These are phyloP conservation scores for Leptopilina clavipes DNA, from an alignment of 1,140 invertebrate genomes.

Conservation along the genomic window DNA sequence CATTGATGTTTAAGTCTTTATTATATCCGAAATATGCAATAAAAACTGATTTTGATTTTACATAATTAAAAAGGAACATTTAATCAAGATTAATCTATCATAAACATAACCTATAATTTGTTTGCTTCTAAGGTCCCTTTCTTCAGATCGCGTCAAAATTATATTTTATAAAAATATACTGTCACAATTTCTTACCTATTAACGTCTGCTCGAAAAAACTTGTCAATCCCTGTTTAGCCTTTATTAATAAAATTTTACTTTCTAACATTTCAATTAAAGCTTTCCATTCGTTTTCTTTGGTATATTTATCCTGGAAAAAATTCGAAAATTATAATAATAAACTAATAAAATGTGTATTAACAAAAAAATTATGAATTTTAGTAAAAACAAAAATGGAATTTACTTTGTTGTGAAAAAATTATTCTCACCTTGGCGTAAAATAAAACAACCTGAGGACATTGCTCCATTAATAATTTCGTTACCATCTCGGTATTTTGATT, in stretches of 20 bases:
- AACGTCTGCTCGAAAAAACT: conserved; percentile 74
- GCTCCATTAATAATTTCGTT: conserved; percentile 71
- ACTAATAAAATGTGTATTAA: conserved; percentile 48
- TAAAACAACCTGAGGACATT: conserved; percentile 76
- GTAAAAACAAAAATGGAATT: too few relatives aligned
- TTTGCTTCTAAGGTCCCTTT: too few relatives aligned
- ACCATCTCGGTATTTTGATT: conserved; percentile 58
- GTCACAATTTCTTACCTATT: conserved; percentile 67
- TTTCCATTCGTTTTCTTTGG: conserved; percentile 76
- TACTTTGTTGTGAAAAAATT: neutral
- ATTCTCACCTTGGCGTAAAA: conserved; percentile 77
- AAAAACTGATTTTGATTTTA: too few relatives aligned
- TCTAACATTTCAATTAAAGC: conserved; percentile 73
- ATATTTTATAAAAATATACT: too few relatives aligned
- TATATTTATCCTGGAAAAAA: conserved; percentile 73
- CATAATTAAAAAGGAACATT: too few relatives aligned
- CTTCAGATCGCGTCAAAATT: too few relatives aligned
- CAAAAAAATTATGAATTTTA: neutral
- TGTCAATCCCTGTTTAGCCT: conserved; percentile 65
- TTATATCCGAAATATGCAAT: too few relatives aligned
- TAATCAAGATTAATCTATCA: too few relatives aligned
- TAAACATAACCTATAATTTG: too few relatives aligned
- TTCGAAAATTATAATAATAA: conserved; percentile 40
- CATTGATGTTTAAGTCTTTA: too few relatives aligned
- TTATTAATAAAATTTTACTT: conserved; percentile 68